These are phyloP conservation scores for Tetrax tetrax DNA, from an alignment of 2,113 vertebrate species.

Conservation along the genomic window DNA sequence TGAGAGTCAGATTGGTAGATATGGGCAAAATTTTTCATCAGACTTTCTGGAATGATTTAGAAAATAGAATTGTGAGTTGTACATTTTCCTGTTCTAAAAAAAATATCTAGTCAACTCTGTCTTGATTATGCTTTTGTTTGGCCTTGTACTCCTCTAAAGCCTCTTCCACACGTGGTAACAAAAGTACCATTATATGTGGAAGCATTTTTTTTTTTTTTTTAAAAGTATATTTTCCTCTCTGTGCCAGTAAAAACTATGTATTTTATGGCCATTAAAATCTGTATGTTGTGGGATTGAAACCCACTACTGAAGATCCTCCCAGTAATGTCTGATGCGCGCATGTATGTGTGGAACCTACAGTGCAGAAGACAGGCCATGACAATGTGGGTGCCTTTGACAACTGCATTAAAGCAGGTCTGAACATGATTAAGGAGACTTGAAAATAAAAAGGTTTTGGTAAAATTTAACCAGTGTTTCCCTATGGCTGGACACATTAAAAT, in stretches of 20 bases:
- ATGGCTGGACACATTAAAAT: background rate
- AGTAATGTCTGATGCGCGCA: background rate
- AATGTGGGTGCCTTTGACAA: background rate
- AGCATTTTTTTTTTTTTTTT: background rate
- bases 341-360: background rate
- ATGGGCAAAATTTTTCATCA: background rate
- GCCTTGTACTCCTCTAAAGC: background rate
- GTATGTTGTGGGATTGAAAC: background rate
- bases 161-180: background rate
- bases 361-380: background rate
- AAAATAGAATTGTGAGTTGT: background rate
- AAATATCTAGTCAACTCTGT: background rate
- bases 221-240: background rate
- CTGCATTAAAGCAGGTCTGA: background rate
- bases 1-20: background rate
- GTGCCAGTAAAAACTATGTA: fast-evolving
- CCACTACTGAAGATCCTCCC: background rate
- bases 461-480: background rate
- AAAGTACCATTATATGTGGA: background rate
- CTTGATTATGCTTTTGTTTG: background rate
- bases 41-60: background rate
- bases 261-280: background rate
- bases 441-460: background rate
- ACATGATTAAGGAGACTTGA: background rate
- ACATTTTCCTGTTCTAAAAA: background rate